phyloP scores from a whole-genome alignment of 1,140 invertebrate genomes.

The Pogonomyrmex californicus region DNA sequence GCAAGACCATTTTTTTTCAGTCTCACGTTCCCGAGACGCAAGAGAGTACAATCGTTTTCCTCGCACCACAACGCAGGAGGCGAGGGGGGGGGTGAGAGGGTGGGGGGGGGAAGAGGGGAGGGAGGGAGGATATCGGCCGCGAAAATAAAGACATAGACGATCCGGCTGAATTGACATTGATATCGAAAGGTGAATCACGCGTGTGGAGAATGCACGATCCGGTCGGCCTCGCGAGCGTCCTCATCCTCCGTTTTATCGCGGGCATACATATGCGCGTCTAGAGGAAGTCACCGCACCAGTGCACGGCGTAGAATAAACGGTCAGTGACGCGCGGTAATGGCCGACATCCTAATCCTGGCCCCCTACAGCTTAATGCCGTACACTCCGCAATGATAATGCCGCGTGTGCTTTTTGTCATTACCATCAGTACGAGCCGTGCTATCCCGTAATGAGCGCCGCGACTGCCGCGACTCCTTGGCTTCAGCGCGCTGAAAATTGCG shows the following conservation, averaged over 20 bases:
- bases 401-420: conserved; percentile 86
- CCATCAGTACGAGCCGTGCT: conserved; percentile 78
- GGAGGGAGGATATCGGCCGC: not conserved
- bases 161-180: conserved; percentile 44
- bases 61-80: not conserved
- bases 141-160: conserved; percentile 44
- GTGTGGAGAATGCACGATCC: conserved; percentile 60
- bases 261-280: conserved; percentile 80
- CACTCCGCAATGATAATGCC: conserved; percentile 85
- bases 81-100: too few species aligned
- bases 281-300: conserved; percentile 84
- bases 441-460: conserved; percentile 79
- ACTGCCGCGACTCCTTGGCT: conserved; percentile 60
- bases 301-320: conserved; percentile 86
- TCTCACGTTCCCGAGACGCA: not conserved
- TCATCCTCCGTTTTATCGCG: conserved; percentile 82
- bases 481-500: not conserved
- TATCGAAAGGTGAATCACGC: conserved; percentile 67
- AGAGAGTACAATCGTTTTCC: not conserved
- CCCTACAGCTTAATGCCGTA: conserved; percentile 85
- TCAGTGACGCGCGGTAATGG: conserved; percentile 87
- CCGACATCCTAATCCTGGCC: conserved; percentile 87
- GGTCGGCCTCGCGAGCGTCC: conserved; percentile 80
- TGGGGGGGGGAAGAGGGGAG: too few species aligned
- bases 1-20: too few species aligned